Evolutionary conservation across 2,888 invertebrate species (phyloP), one percentile per base, ranked within the genome.

Genomic region (Arge pagana): DNA sequence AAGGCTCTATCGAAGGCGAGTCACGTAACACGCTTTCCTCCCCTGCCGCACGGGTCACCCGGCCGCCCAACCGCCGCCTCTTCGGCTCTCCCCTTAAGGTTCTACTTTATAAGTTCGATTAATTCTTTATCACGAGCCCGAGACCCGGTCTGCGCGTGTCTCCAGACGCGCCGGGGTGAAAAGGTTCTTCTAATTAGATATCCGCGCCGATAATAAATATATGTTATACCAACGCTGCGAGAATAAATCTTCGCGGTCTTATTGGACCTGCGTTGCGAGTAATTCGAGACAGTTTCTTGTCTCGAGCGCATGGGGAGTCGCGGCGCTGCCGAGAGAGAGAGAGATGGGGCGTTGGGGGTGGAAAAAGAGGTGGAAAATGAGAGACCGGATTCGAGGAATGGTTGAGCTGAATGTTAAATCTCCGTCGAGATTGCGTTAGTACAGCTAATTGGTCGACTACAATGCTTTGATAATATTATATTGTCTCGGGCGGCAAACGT

Each of bases 21-120:
- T 76, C 76, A 76, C 75, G 76, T 76, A 75, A 74, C 71, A 74
- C 70, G 68, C 74, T 72, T 72, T 73, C 74, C 67, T 71, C 72
- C 66, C 71, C 67, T 68, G 68, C 4, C 18, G 13, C n/a, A 16
- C 42, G n/a, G n/a, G n/a, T n/a, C n/a, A n/a, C n/a, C n/a, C n/a
- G n/a, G n/a, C n/a, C n/a, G n/a, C n/a, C n/a, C n/a, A n/a, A n/a
- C n/a, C n/a, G n/a, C n/a, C n/a, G n/a, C n/a, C n/a, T n/a, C n/a
- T n/a, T n/a, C n/a, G n/a, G n/a, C n/a, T n/a, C n/a, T n/a, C n/a
- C n/a, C n/a, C n/a, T n/a, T n/a, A n/a, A 69, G 73, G 72, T 72
- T 74, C 74, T 75, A 76, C 76, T 76, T 76, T 76, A 76, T 76
- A 76, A 76, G 75, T 76, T 76, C 75, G 75, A 76, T 76, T 76